Evolutionary conservation across 2,113 vertebrate genomes (phyloP), one percentile per base, ranked within the genome.

Genomic region (Hoplias malabaricus): DNA sequence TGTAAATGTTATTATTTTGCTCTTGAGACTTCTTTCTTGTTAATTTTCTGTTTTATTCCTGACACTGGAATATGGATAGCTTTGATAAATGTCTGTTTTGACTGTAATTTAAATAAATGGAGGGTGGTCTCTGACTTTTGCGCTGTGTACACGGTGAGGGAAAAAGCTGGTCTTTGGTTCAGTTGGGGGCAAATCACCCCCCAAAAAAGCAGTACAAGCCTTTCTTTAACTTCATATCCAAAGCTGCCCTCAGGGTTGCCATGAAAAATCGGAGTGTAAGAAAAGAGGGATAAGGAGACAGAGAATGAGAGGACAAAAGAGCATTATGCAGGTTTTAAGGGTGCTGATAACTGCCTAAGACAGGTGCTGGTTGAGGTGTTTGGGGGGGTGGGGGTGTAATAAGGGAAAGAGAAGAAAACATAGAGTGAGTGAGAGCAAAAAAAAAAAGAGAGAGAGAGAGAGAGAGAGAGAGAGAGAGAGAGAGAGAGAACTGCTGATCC

Each of bases 401-500:
- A n/a, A 62, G 62, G 43, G 25, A 27, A 23, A 27, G 23, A 27
- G 57, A 33, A n/a, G n/a, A n/a, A n/a, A n/a, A n/a, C n/a, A n/a
- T n/a, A n/a, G n/a, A n/a, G n/a, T n/a, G 16, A 9, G 57, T 34
- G 31, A 62, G 57, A 62, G 57, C n/a, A 62, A 19, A 33, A 13
- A 72, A 25, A 69, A 63, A 68, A 62, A 72, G 29, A 83, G 74
- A 70, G 63, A 73, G 73, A 69, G 59, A 80, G 77, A 83, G 42
- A 68, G 72, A 79, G 77, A 79, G 77, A 69, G 73, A 80, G 54
- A 77, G 77, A 80, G 54, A 80, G 69, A 63, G 66, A 74, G 34
- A 69, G 73, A 80, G 83, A 84, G 80, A 84, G 77, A 79, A 81
- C 77, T 76, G 73, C 76, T 82, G 80, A 84, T 82, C 93, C 90